These are phyloP conservation scores for Ophraella communa DNA, from an alignment of 2,888 invertebrate species.

Conservation along the genomic window DNA sequence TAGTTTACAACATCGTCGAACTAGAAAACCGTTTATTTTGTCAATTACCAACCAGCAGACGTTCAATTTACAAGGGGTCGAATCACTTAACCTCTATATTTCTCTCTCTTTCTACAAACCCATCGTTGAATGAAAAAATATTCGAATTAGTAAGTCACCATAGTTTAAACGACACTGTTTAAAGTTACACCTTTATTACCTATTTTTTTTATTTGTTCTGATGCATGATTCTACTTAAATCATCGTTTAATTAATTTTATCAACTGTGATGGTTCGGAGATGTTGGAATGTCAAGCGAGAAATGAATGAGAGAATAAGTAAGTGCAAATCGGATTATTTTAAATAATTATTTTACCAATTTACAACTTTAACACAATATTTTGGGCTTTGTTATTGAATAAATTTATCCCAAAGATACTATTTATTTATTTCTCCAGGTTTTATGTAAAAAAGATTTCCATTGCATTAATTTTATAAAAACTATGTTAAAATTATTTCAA, in stretches of 20 bases:
- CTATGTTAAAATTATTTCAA: not conserved
- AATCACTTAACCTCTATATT: conserved; percentile 52
- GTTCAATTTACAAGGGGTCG: conserved; percentile 55
- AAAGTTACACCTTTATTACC: conserved; percentile 16
- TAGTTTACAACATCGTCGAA: conserved; percentile 30
- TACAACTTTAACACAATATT: too few relatives aligned
- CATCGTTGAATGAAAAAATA: conserved; percentile 45
- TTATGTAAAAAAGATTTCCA: too few relatives aligned
- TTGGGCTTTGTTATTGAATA: too few relatives aligned
- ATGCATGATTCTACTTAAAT: conserved; percentile 23
- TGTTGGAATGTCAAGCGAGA: conserved; percentile 18
- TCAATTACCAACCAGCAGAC: conserved; percentile 47
- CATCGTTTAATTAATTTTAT: conserved; percentile 22
- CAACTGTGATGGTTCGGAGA: conserved; percentile 26
- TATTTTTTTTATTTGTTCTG: conserved; percentile 16
- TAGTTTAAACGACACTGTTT: conserved; percentile 32
- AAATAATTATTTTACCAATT: too few relatives aligned
- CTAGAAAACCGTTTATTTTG: conserved; percentile 27
- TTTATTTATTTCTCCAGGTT: too few relatives aligned
- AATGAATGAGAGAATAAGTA: conserved; percentile 4
- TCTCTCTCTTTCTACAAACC: conserved; percentile 27
- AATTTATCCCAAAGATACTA: too few relatives aligned
- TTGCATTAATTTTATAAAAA: too few relatives aligned
- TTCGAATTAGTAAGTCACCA: conserved; percentile 37
- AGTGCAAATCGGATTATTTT: too few relatives aligned